Conservation (phyloP, 2,888 invertebrate genomes). For the Allygus modestus region DNA sequence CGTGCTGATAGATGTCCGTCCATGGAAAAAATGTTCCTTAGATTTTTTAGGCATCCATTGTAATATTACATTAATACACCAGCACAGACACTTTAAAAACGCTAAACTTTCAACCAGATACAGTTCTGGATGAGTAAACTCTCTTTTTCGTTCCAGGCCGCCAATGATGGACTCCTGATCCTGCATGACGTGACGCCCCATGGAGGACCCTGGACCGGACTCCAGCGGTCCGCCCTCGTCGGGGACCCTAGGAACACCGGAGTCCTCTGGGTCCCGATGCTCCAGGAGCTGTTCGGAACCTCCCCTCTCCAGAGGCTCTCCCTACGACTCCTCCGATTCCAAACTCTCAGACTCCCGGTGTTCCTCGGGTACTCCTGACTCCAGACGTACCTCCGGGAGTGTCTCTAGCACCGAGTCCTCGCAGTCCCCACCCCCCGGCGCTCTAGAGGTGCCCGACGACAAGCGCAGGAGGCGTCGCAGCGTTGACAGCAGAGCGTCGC, state of each 20-base stretch:
- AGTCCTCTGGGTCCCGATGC: background rate
- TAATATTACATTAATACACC: too few species aligned
- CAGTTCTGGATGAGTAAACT: too few species aligned
- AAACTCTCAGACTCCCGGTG: background rate
- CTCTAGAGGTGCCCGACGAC: background rate
- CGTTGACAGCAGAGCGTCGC: conserved; percentile 60
- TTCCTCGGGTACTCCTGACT: background rate
- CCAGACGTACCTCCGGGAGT: background rate
- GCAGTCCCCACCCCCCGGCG: background rate
- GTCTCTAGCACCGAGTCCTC: background rate
- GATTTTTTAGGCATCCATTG: too few species aligned
- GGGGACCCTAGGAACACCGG: background rate
- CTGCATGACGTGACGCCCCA: conserved; percentile 37
- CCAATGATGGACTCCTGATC: background rate
- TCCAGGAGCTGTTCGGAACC: conserved; percentile 1
- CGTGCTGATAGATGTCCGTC: too few species aligned
- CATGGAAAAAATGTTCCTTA: too few species aligned
- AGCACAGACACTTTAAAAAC: too few species aligned
- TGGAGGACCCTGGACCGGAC: conserved; percentile 43
- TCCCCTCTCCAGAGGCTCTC: background rate
- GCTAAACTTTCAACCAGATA: too few species aligned
- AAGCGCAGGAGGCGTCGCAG: conserved; percentile 60
- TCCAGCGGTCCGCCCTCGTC: conserved; percentile 15
- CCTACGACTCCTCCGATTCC: background rate
- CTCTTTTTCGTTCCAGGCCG: background rate